These are phyloP conservation scores for Poecile montanus DNA, from an alignment of 2,797 vertebrate genomes.

Conservation along the genomic window DNA sequence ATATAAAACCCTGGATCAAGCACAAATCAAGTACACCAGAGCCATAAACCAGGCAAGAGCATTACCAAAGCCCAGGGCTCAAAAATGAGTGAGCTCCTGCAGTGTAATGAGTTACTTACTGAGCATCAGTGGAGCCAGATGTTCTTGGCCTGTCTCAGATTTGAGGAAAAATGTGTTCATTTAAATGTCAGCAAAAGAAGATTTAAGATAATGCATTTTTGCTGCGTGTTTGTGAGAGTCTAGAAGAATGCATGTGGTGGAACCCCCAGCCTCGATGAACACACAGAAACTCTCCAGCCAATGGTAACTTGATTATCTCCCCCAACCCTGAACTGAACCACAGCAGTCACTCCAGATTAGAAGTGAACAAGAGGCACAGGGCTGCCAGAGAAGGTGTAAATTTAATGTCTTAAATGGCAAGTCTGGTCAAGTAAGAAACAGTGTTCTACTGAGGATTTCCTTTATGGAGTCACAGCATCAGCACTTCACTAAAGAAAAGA, in stretches of 20 bases:
- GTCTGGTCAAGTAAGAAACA: neutral
- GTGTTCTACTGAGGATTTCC: neutral
- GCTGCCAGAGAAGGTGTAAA: conserved; percentile 9
- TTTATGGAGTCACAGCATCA: neutral
- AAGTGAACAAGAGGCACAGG: neutral
- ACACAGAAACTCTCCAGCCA: neutral
- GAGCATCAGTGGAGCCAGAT: conserved; percentile 33
- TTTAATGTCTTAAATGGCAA: conserved; percentile 10
- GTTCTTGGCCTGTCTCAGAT: conserved; percentile 7
- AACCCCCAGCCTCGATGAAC: neutral
- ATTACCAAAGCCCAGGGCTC: conserved; percentile 16
- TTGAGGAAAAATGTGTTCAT: conserved; percentile 30
- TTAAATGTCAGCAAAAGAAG: conserved; percentile 31
- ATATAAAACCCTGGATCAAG: neutral
- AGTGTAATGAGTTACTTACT: conserved; percentile 34
- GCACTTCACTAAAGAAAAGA: conserved; percentile 27
- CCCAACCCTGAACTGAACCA: neutral
- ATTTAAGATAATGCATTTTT: conserved; percentile 61
- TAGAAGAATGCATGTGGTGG: conserved; percentile 8
- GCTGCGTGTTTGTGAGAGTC: neutral
- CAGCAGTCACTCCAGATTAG: neutral
- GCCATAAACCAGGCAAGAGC: conserved; percentile 1
- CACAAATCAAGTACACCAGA: neutral
- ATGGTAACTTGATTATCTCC: conserved; percentile 26
- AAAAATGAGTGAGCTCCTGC: conserved; percentile 12